A percentile compares a stretch with the other conserved stretches of the same genome.
phyloP scores from a whole-genome alignment of 2,888 invertebrate species.

The Sinotaia quadrata region DNA sequence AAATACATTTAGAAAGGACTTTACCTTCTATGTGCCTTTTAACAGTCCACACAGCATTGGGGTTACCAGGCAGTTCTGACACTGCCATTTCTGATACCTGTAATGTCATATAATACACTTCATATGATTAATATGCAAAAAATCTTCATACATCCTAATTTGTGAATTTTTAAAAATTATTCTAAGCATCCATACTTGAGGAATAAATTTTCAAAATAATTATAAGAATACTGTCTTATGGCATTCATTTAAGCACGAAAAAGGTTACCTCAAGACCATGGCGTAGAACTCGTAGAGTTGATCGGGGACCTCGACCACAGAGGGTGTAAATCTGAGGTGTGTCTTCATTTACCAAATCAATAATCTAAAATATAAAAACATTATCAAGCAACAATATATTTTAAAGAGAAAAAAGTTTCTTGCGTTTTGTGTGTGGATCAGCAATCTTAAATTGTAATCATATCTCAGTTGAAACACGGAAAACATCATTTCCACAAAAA shows the following conservation, averaged over 20 bases:
- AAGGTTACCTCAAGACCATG: conserved; percentile 88
- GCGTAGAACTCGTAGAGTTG: conserved; percentile 90
- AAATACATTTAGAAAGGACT: no score
- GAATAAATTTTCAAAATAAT: no score
- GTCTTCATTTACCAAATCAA: conserved; percentile 90
- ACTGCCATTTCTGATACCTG: conserved; percentile 99
- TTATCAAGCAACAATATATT: not conserved
- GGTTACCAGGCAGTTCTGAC: conserved; percentile 98
- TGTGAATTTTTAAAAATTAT: no score
- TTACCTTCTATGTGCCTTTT: conserved; percentile 95
- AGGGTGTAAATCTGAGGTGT: conserved; percentile 97
- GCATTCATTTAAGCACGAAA: not conserved
- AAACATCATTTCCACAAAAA: no score
- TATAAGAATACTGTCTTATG: not conserved
- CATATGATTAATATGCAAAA: no score
- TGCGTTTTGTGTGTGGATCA: not conserved
- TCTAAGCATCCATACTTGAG: no score
- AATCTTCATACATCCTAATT: no score
- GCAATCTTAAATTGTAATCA: not conserved
- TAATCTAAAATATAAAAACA: conserved; percentile 69
- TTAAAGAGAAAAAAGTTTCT: not conserved
- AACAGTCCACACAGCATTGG: conserved; percentile 99
- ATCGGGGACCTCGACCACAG: conserved; percentile 95
- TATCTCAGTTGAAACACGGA: not conserved
- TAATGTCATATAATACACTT: no score